phyloP scores from a whole-genome alignment of 2,888 invertebrate genomes.

The Cheilosia vernalis region DNA sequence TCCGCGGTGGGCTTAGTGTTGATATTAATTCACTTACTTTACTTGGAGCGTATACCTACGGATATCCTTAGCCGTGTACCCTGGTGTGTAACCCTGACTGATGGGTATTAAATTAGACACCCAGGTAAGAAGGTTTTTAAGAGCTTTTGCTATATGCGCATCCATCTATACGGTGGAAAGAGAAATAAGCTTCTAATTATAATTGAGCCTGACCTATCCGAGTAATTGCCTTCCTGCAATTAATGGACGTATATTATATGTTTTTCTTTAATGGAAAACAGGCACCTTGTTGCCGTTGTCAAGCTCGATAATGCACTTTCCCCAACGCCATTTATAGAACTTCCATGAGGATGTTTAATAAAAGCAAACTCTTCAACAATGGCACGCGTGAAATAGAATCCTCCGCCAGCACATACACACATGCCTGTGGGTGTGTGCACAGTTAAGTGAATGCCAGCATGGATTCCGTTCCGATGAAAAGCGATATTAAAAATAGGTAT shows the following conservation, averaged over 20 bases:
- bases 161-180: neutral
- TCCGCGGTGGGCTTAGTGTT: conserved; percentile 24
- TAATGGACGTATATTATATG: neutral
- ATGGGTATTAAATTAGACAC: neutral
- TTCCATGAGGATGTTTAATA: conserved; percentile 43
- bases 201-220: conserved; percentile 3
- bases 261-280: neutral
- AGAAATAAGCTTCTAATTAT: conserved; percentile 14
- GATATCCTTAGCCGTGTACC: no score
- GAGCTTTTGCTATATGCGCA: neutral
- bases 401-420: neutral
- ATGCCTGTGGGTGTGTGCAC: neutral
- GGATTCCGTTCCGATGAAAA: conserved; percentile 12
- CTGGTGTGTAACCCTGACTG: neutral
- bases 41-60: conserved; percentile 6
- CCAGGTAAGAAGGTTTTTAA: conserved; percentile 7
- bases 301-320: conserved; percentile 52
- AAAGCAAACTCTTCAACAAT: conserved; percentile 40
- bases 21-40: conserved; percentile 31
- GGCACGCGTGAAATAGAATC: conserved; percentile 16
- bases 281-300: conserved; percentile 10
- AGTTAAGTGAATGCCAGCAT: neutral
- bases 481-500: conserved; percentile 12
- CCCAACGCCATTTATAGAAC: conserved; percentile 43
- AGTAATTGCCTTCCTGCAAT: conserved; percentile 21